phyloP scores from a whole-genome alignment of 2,797 vertebrate genomes.

The Melanotaenia pygmaea region DNA sequence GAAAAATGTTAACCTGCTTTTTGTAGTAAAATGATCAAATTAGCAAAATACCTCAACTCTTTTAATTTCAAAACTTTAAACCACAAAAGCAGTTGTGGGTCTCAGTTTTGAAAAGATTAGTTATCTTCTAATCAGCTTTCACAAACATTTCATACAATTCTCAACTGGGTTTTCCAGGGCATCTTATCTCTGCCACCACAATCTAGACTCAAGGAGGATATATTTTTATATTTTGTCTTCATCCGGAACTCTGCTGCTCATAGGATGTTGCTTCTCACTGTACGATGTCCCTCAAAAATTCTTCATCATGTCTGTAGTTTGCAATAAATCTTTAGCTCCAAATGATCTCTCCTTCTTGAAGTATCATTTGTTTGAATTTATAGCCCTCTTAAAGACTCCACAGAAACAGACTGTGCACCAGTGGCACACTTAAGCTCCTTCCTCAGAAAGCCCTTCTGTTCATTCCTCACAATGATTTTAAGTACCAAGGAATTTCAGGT shows the following conservation, averaged over 20 bases:
- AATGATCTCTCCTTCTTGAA: not conserved
- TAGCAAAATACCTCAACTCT: not conserved
- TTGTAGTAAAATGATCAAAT: not conserved
- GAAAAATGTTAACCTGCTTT: not conserved
- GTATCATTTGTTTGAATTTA: constrained; percentile 7
- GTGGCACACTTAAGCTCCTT: constrained; percentile 9
- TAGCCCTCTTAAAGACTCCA: constrained; percentile 5
- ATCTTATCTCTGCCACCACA: not conserved
- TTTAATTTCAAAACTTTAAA: not conserved
- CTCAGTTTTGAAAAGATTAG: not conserved
- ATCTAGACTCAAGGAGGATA: not conserved
- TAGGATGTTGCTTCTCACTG: not conserved
- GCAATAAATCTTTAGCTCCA: not conserved
- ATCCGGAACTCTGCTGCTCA: not conserved
- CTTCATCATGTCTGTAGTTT: not conserved
- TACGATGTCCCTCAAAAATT: not conserved
- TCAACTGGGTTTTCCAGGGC: not conserved
- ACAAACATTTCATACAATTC: not conserved
- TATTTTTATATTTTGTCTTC: not conserved
- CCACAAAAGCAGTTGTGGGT: not conserved
- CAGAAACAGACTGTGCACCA: constrained; percentile 2
- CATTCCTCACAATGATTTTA: constrained; percentile 52
- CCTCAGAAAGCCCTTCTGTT: constrained; percentile 34
- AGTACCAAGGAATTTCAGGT: constrained; percentile 45
- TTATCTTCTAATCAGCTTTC: not conserved